phyloP scores from a whole-genome alignment of 1,140 invertebrate genomes.

The Drosophila pectinifera region DNA sequence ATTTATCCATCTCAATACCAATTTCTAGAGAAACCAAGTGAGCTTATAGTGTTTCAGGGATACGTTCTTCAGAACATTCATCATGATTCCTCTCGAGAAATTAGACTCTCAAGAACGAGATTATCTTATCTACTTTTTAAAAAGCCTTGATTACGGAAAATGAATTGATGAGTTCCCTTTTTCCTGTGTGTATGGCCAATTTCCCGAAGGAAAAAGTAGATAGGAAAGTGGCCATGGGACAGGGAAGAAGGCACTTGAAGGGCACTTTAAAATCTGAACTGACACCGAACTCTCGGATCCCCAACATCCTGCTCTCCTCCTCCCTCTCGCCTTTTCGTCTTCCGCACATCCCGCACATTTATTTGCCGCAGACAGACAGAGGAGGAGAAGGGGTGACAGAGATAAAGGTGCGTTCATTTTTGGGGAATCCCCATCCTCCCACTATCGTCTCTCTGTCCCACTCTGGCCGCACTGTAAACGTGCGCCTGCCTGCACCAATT shows the following conservation, averaged over 20 bases:
- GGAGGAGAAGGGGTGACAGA: background rate
- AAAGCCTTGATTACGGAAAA: background rate
- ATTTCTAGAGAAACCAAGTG: background rate
- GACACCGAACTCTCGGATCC: conserved; percentile 17
- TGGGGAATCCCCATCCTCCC: conserved; percentile 12
- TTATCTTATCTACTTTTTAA: background rate
- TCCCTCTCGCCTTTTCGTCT: background rate
- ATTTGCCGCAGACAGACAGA: conserved; percentile 10
- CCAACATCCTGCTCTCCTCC: conserved; percentile 5
- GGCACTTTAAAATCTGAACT: conserved; percentile 34
- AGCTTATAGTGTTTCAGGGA: too few species aligned
- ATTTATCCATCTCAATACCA: too few species aligned
- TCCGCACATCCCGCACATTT: conserved; percentile 6
- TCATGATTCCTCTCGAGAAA: background rate
- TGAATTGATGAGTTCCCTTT: background rate
- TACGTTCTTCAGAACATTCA: background rate
- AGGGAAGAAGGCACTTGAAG: conserved; percentile 24
- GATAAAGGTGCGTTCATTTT: conserved; percentile 14
- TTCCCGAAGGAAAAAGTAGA: background rate
- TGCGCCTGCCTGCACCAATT: conserved; percentile 53
- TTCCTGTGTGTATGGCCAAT: conserved; percentile 7
- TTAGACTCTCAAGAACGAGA: background rate
- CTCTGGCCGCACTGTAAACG: background rate
- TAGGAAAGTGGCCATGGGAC: conserved; percentile 6
- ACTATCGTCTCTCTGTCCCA: background rate